Evolutionary conservation across 2,113 vertebrate genomes (phyloP).

Genomic region (Macrotis lagotis): DNA sequence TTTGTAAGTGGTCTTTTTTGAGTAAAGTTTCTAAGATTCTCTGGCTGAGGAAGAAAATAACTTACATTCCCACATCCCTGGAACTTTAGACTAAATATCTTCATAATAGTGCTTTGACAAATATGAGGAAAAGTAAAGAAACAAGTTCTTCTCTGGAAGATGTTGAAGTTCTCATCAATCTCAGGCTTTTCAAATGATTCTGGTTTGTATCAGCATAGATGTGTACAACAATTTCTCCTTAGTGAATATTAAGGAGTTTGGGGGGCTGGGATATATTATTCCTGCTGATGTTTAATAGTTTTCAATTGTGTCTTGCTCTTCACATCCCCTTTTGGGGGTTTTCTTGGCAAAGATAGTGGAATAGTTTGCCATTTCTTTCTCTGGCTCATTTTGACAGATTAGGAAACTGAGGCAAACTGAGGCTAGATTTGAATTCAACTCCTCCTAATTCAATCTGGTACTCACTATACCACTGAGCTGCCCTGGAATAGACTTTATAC

Average conservation of each 20-base stretch:
- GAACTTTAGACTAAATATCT: neutral
- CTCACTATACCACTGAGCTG: neutral
- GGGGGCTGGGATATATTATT: neutral
- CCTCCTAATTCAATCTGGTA: neutral
- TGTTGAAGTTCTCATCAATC: slow-evolving; percentile 6
- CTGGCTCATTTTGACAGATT: neutral
- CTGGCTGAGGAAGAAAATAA: neutral
- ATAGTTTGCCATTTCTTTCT: neutral
- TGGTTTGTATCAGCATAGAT: slow-evolving; percentile 14
- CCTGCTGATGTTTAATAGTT: neutral
- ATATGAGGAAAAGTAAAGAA: neutral
- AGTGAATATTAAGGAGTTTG: neutral
- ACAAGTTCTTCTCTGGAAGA: neutral
- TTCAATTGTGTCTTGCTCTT: neutral
- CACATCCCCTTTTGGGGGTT: neutral
- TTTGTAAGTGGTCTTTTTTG: neutral
- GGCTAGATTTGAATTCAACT: neutral
- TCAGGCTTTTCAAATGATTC: neutral
- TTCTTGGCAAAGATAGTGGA: neutral
- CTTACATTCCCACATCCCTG: neutral
- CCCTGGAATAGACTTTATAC: neutral
- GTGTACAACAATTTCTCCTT: neutral
- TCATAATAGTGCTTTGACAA: neutral
- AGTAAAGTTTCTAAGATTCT: neutral
- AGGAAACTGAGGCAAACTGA: neutral